Evolutionary conservation across 2,113 vertebrate genomes (phyloP).

Genomic region (Macrotis lagotis): DNA sequence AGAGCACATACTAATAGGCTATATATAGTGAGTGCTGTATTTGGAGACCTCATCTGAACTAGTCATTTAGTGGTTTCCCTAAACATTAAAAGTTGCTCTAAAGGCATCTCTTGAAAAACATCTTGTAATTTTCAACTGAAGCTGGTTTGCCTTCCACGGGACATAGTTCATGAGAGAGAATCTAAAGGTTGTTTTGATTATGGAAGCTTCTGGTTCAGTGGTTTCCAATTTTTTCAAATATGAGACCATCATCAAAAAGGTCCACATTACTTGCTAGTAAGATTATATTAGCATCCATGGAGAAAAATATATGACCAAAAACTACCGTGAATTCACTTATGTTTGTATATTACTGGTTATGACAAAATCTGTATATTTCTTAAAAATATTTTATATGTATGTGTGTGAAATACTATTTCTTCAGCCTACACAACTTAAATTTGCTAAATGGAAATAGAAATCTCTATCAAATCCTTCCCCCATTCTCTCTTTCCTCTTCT

Average conservation of each 20-base stretch:
- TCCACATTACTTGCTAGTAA: background rate
- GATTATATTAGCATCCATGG: background rate
- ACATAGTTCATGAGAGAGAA: background rate
- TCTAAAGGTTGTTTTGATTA: background rate
- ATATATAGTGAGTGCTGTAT: background rate
- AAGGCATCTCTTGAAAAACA: background rate
- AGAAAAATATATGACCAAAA: background rate
- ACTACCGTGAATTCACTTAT: background rate
- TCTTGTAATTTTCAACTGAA: background rate
- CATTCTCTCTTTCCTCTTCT: background rate
- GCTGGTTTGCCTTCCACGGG: background rate
- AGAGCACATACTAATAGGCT: background rate
- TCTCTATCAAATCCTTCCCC: background rate
- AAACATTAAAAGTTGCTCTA: background rate
- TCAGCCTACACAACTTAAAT: background rate
- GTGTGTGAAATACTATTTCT: background rate
- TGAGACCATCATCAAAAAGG: background rate
- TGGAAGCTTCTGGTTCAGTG: background rate
- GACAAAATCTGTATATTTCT: background rate
- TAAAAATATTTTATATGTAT: background rate
- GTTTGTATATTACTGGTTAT: background rate
- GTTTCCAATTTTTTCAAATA: background rate
- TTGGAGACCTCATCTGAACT: background rate
- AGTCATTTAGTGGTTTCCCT: background rate
- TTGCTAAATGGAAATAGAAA: background rate